Conservation (phyloP, 2,888 invertebrate genomes). For the Xylophagus ater region DNA sequence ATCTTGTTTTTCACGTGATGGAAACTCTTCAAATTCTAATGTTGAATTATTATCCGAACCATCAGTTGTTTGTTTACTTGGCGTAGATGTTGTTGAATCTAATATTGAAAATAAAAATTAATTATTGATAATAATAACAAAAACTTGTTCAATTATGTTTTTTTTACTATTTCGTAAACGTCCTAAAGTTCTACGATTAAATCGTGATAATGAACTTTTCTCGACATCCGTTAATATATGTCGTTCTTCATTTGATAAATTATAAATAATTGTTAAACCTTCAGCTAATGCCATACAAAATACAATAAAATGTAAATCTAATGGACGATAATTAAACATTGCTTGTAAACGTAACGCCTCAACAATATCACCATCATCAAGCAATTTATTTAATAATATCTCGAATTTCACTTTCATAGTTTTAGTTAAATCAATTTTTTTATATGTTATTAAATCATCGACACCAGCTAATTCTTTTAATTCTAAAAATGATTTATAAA, state of each 20-base stretch:
- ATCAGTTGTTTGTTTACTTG: slow-evolving; percentile 22
- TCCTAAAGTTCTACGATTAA: slow-evolving; percentile 33
- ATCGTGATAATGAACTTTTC: slow-evolving; percentile 34
- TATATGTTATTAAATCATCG: slow-evolving; percentile 29
- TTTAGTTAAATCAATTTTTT: slow-evolving; percentile 25
- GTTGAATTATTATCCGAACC: slow-evolving; percentile 30
- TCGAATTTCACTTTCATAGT: slow-evolving; percentile 32
- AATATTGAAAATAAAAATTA: slow-evolving; percentile 3
- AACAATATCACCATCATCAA: slow-evolving; percentile 46
- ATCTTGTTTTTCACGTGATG: slow-evolving; percentile 34
- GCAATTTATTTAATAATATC: slow-evolving; percentile 39
- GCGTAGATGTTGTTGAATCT: slow-evolving; percentile 9
- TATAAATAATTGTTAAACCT: slow-evolving; percentile 44
- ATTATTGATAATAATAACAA: neutral
- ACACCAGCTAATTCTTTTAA: slow-evolving; percentile 36
- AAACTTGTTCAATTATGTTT: neutral
- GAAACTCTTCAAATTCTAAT: slow-evolving; percentile 35
- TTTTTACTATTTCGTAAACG: slow-evolving; percentile 1
- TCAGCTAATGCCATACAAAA: slow-evolving; percentile 51
- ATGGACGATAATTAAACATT: slow-evolving; percentile 36
- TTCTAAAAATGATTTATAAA: slow-evolving; percentile 36
- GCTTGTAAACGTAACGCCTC: slow-evolving; percentile 45
- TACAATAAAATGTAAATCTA: slow-evolving; percentile 47
- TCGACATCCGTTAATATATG: slow-evolving; percentile 41
- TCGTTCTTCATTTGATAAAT: slow-evolving; percentile 52